phyloP scores from a whole-genome alignment of 2,113 vertebrate species.

The Hippopotamus amphibius region DNA sequence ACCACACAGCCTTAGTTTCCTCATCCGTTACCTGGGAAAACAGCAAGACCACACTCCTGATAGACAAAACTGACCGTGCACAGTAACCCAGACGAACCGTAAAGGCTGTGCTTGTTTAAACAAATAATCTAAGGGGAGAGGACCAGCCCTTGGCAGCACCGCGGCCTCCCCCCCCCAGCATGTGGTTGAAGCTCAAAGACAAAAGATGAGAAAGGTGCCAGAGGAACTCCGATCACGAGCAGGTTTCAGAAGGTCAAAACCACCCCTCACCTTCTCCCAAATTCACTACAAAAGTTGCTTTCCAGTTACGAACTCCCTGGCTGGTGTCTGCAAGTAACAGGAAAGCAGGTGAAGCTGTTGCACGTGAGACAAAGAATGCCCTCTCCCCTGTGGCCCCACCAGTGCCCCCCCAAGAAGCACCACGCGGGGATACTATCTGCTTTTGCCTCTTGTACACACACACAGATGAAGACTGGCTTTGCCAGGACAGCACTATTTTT shows the following conservation, averaged over 20 bases:
- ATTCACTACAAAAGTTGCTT: neutral
- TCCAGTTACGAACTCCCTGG: neutral
- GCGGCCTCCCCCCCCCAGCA: too few species aligned
- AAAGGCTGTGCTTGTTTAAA: neutral
- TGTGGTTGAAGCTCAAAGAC: neutral
- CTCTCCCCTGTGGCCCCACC: neutral
- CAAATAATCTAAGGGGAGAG: neutral
- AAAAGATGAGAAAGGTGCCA: neutral
- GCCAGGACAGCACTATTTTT: slow-evolving; percentile 53
- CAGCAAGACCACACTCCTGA: neutral
- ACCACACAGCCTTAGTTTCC: neutral
- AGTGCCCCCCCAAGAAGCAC: neutral
- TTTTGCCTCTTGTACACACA: neutral
- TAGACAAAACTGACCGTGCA: neutral
- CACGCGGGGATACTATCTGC: neutral
- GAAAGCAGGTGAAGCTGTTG: neutral
- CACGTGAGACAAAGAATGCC: neutral
- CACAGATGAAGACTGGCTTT: neutral
- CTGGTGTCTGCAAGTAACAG: neutral
- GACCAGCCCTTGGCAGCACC: neutral
- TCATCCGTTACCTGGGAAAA: neutral
- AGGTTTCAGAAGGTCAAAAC: neutral
- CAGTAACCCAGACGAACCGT: neutral
- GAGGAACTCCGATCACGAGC: neutral
- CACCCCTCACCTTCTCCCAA: neutral